A percentile compares a stretch with the other conserved stretches of the same genome.
Conservation (phyloP, 2,797 vertebrate genomes). For the Zalophus californianus region DNA sequence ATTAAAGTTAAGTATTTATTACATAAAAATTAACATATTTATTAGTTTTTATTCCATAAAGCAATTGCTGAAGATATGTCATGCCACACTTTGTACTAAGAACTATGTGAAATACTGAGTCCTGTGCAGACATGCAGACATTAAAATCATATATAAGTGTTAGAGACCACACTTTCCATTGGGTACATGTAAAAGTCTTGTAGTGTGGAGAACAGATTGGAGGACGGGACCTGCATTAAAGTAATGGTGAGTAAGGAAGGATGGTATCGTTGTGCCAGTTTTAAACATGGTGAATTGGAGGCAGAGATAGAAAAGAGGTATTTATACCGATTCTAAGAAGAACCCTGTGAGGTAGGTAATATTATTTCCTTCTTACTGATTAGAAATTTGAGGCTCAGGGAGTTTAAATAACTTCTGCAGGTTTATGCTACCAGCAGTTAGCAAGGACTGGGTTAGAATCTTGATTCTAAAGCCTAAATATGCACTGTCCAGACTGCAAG, state of each 20-base stretch:
- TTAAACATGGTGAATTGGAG: slow-evolving; percentile 22
- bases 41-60: slow-evolving; percentile 32
- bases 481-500: not conserved
- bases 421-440: not conserved
- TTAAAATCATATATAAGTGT: not conserved
- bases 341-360: not conserved
- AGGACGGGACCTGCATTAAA: not conserved
- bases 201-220: not conserved
- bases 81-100: not conserved
- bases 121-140: not conserved
- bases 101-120: slow-evolving; percentile 19
- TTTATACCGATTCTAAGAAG: not conserved
- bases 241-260: not conserved
- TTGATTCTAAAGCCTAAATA: not conserved
- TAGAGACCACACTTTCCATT: not conserved
- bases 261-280: not conserved
- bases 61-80: slow-evolving; percentile 3
- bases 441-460: not conserved
- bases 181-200: not conserved
- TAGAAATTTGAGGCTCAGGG: not conserved
- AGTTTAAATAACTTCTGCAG: not conserved
- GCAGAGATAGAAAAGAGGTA: not conserved
- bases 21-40: not conserved
- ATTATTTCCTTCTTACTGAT: slow-evolving; percentile 39
- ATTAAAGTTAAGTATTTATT: not conserved